Evolutionary conservation across 2,113 vertebrate species (phyloP).

Genomic region (Oophaga pumilio): DNA sequence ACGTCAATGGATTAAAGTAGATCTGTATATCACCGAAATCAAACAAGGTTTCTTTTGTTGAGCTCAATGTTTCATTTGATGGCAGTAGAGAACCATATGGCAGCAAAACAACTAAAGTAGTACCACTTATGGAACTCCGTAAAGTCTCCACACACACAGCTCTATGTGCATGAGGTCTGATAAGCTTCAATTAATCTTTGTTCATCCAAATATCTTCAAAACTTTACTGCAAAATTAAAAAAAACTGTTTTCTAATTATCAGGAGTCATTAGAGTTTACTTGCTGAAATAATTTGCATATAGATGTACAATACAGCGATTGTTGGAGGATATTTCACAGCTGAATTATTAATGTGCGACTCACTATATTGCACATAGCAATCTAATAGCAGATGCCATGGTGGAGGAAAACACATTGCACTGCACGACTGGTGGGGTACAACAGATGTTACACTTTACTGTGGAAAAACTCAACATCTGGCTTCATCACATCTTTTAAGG

Average conservation of each 20-base stretch:
- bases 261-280: neutral
- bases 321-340: slow-evolving; percentile 26
- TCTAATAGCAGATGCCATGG: slow-evolving; percentile 44
- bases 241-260: neutral
- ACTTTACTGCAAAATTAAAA: neutral
- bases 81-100: no score
- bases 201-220: neutral
- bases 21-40: no score
- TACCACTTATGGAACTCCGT: neutral
- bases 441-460: slow-evolving; percentile 39
- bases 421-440: slow-evolving; percentile 16
- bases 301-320: neutral
- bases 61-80: no score
- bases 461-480: slow-evolving; percentile 44
- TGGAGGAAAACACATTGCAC: slow-evolving; percentile 13
- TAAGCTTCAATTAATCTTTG: neutral
- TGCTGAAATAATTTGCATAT: slow-evolving; percentile 28
- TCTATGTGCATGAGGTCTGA: neutral
- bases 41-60: no score
- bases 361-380: slow-evolving; percentile 21
- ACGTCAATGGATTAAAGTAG: no score
- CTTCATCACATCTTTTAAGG: slow-evolving; percentile 23
- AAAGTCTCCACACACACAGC: neutral
- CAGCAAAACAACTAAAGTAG: no score
- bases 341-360: slow-evolving; percentile 5